phyloP scores from a whole-genome alignment of 2,113 vertebrate species.

The Syrmaticus mikado region DNA sequence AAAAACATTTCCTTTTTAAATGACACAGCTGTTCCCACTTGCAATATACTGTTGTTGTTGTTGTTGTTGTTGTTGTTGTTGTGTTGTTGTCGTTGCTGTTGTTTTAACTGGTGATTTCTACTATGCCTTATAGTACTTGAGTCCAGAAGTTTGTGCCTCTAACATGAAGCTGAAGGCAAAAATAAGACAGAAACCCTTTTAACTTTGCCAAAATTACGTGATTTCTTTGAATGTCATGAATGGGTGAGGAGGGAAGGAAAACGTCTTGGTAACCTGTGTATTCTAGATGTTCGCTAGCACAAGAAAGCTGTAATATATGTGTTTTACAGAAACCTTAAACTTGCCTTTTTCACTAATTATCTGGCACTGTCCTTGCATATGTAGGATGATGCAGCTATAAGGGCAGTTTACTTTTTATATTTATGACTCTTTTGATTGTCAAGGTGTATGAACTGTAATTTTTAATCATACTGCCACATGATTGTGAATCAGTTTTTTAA shows the following conservation, averaged over 20 bases:
- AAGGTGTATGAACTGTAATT: slow-evolving; percentile 75
- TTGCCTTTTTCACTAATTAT: slow-evolving; percentile 66
- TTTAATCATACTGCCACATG: slow-evolving; percentile 78
- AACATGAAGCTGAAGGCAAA: slow-evolving; percentile 74
- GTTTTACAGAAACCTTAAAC: slow-evolving; percentile 73
- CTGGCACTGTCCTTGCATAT: slow-evolving; percentile 57
- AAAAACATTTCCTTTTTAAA: slow-evolving; percentile 65
- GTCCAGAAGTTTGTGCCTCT: slow-evolving; percentile 81
- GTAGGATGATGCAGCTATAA: slow-evolving; percentile 69
- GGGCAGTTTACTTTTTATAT: slow-evolving; percentile 79
- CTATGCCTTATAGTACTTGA: slow-evolving; percentile 86
- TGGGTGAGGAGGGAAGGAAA: slow-evolving; percentile 40
- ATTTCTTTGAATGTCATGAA: slow-evolving; percentile 73
- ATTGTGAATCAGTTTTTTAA: slow-evolving; percentile 76
- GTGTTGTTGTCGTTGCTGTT: neutral
- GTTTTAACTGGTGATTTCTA: slow-evolving; percentile 76
- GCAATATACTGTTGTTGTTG: slow-evolving; percentile 64
- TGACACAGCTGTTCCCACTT: slow-evolving; percentile 68
- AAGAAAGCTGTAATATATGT: slow-evolving; percentile 64
- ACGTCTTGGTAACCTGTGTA: slow-evolving; percentile 67
- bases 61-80: slow-evolving; percentile 2
- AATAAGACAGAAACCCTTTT: slow-evolving; percentile 47
- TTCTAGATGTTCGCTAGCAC: slow-evolving; percentile 71
- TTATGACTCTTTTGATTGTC: slow-evolving; percentile 77
- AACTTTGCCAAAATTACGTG: slow-evolving; percentile 72